Evolutionary conservation across 2,113 vertebrate genomes (phyloP).

Genomic region (Nestor notabilis): DNA sequence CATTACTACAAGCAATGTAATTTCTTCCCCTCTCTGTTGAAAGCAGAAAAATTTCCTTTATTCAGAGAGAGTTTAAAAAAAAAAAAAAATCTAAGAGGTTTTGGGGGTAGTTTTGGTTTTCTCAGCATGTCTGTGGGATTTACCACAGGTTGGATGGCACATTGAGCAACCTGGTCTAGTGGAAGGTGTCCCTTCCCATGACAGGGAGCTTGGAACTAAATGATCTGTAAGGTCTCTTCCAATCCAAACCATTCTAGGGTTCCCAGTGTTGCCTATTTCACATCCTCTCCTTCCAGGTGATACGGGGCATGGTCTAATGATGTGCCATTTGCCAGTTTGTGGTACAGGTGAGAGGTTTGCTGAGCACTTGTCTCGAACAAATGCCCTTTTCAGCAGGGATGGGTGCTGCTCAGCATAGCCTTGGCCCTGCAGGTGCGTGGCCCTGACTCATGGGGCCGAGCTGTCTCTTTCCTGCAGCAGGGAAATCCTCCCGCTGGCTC

Average conservation of each 20-base stretch:
- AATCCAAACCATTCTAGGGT: not conserved
- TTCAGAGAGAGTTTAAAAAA: not conserved
- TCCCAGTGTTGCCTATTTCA: not conserved
- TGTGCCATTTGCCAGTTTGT: not conserved
- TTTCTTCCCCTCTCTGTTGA: not conserved
- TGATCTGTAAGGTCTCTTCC: not conserved
- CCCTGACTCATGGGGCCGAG: not conserved
- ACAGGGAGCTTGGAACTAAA: not conserved
- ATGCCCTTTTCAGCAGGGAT: not conserved
- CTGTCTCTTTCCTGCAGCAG: not conserved
- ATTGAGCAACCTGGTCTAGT: not conserved
- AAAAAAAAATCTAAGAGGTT: not conserved
- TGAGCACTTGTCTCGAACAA: not conserved
- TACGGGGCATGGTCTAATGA: not conserved
- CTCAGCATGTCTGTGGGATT: constrained; percentile 12
- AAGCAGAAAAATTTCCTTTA: not conserved
- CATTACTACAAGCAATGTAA: not conserved
- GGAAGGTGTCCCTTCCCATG: not conserved
- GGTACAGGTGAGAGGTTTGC: not conserved
- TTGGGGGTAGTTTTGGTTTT: not conserved
- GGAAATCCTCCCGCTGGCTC: not conserved
- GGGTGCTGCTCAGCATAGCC: not conserved
- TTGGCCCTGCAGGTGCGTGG: not conserved
- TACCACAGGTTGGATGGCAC: not conserved
- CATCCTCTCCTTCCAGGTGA: not conserved